Evolutionary conservation across 1,140 invertebrate genomes (phyloP).

Genomic region (Anastrepha ludens): DNA sequence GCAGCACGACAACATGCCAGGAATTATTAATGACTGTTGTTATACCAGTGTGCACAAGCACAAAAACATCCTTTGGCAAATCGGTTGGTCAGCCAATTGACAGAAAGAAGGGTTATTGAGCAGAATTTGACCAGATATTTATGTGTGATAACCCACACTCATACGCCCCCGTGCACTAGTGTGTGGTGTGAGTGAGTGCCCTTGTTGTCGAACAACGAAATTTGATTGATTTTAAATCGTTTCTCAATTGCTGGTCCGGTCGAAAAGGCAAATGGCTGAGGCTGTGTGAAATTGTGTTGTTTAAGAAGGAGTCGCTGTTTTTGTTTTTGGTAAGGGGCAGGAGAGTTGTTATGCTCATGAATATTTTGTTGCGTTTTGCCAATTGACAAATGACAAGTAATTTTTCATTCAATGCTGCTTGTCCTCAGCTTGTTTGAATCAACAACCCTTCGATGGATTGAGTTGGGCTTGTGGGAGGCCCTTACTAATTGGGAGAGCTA

Average conservation of each 20-base stretch:
- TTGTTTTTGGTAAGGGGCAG: not conserved
- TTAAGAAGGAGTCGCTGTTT: not conserved
- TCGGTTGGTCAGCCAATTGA: constrained; percentile 48
- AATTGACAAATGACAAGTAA: constrained; percentile 43
- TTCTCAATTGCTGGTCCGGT: constrained; percentile 67
- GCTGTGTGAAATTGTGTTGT: not conserved
- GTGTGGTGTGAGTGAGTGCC: constrained; percentile 16
- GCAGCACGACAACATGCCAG: constrained; percentile 38
- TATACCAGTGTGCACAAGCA: not conserved
- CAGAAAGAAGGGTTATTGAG: constrained; percentile 50
- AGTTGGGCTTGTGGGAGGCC: not conserved
- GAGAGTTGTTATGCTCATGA: constrained; percentile 19
- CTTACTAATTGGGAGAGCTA: not conserved
- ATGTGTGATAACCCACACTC: not conserved
- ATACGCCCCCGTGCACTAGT: not conserved
- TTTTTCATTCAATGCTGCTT: constrained; percentile 4
- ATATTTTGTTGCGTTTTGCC: constrained; percentile 18
- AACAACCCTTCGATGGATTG: not conserved
- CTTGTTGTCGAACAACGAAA: constrained; percentile 47
- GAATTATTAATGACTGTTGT: constrained; percentile 50
- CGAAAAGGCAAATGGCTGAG: not conserved
- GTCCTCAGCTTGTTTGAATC: not conserved
- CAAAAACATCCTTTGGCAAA: constrained; percentile 16
- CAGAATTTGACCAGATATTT: not conserved
- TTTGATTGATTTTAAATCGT: constrained; percentile 74